Percentiles rank a stretch among this genome's conserved stretches.
Conservation (phyloP, 2,888 invertebrate species). For the Nymphalis c-album region DNA sequence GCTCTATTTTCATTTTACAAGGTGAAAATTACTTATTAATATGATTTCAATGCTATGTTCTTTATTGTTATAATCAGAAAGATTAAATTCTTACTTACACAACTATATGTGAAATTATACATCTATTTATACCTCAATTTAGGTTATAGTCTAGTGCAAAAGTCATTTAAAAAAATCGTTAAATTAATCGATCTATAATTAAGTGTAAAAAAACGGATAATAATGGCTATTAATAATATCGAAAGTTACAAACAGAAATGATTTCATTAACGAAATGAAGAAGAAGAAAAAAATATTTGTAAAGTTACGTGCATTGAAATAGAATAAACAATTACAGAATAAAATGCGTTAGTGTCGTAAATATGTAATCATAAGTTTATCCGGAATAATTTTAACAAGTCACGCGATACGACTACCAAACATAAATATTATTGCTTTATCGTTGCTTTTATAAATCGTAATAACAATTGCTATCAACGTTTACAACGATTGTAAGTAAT, state of each 20-base stretch:
- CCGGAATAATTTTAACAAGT: constrained; percentile 17
- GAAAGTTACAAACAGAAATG: no score
- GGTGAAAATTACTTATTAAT: constrained; percentile 17
- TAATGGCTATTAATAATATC: no score
- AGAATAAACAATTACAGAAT: neutral
- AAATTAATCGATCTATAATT: no score
- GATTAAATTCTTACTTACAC: no score
- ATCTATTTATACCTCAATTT: no score
- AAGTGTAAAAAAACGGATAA: no score
- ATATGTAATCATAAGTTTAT: constrained; percentile 10
- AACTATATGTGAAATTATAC: no score
- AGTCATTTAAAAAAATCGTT: no score
- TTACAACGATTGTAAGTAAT: constrained; percentile 18
- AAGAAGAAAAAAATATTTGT: no score
- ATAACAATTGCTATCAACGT: constrained; percentile 13
- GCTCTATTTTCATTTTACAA: constrained; percentile 31
- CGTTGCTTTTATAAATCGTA: constrained; percentile 19
- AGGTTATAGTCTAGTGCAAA: no score
- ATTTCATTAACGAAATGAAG: no score
- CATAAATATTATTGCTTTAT: constrained; percentile 16
- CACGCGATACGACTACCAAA: constrained; percentile 14
- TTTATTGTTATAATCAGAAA: constrained; percentile 6
- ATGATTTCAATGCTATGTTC: constrained; percentile 9
- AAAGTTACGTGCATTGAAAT: neutral
- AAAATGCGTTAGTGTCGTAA: constrained; percentile 8